Evolutionary conservation across 2,797 vertebrate species (phyloP), one percentile per base, ranked within the genome.

Genomic region (Okamejei kenojei): DNA sequence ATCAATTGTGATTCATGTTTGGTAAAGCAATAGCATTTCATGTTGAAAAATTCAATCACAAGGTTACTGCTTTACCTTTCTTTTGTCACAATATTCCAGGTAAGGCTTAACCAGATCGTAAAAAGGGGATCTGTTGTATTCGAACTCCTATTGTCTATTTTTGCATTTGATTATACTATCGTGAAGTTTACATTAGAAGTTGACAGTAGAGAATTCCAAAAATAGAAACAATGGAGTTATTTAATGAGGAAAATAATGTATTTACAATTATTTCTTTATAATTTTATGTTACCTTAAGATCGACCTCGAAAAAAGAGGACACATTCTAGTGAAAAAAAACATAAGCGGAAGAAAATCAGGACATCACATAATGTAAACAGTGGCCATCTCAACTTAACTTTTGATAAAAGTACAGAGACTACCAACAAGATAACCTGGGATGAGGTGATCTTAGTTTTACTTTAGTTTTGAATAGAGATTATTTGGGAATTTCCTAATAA

Each of bases 271-370:
- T 88, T 21, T 71, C 73, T 38, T 17, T 91, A 73, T 74, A 93
- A 32, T 94, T 93, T 93, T 92, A 32, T 54, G 58, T 94, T 74
- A 58, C 90, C 4, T 29, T 35, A 94, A 96, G 95, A 94, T 77
- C 79, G 93, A 63, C 92, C 90, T 93, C 94, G 74, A 93, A 94
- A 94, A 94, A 95, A 95, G 94, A 95, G 94, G 93, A 92, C 73
- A 19, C 93, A 90, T 93, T 94, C 93, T 93, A 94, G 93, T 68
- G 76, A 93, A 93, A 94, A 95, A 93, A 94, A 93, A 88, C 88
- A 94, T 68, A 21, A 73, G 26, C 23, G 23, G 93, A 96, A 96
- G 71, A 94, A 93, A 45, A 7, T 93, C 90, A 95, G 0, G 84
- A 95, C 23, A 29, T 92, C 35, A 58, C 32, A 91, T 7, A 26